These are phyloP conservation scores for Echiichthys vipera DNA, from an alignment of 2,797 vertebrate genomes.

Conservation along the genomic window DNA sequence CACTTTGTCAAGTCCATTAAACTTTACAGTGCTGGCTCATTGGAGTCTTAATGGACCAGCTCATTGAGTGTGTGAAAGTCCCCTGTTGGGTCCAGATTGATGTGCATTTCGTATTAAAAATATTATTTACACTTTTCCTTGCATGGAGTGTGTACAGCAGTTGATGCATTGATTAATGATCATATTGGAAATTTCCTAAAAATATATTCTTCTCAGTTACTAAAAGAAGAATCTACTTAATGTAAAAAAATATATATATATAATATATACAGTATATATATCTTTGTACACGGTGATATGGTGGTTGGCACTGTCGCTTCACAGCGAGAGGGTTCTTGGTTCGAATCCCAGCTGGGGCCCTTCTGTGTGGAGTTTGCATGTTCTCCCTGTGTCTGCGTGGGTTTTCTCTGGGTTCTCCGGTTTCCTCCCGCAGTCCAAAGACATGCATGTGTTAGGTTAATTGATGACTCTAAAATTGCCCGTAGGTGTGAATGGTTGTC, in stretches of 20 bases:
- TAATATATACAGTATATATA: no score
- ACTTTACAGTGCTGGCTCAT: slow-evolving; percentile 46
- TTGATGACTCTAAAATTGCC: no score
- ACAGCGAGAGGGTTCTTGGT: no score
- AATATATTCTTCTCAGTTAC: not conserved
- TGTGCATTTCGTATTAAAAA: slow-evolving; percentile 3
- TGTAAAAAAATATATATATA: not conserved
- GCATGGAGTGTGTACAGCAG: not conserved
- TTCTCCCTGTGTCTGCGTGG: no score
- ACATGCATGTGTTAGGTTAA: no score
- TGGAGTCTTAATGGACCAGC: slow-evolving; percentile 43
- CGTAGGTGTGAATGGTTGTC: no score
- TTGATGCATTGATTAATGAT: not conserved
- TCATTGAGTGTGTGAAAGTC: slow-evolving; percentile 27
- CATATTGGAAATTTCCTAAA: not conserved
- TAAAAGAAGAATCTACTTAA: not conserved
- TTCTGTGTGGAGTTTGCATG: no score
- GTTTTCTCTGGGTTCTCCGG: no score
- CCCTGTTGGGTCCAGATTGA: slow-evolving; percentile 10
- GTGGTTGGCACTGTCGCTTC: no score
- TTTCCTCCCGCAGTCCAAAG: no score
- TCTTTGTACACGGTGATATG: no score
- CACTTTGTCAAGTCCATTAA: slow-evolving; percentile 60
- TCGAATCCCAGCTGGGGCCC: no score
- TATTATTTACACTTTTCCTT: not conserved